These are phyloP conservation scores for Ctenodactylus gundi DNA, from an alignment of 2,113 vertebrate genomes.

Conservation along the genomic window DNA sequence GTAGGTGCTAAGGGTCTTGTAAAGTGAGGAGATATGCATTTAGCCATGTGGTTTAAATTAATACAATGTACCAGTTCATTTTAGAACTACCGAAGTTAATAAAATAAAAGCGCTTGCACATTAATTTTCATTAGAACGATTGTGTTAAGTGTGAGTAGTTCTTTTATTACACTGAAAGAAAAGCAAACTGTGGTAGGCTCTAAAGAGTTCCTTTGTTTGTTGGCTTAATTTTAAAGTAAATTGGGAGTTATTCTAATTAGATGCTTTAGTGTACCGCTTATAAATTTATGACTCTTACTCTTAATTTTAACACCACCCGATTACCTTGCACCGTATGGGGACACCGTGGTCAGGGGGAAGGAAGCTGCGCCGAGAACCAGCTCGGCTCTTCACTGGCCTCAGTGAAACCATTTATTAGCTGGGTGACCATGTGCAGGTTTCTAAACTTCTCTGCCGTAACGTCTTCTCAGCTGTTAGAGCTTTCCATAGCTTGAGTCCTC, in stretches of 20 bases:
- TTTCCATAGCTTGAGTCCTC: neutral
- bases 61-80: conserved; percentile 35
- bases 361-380: neutral
- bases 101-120: neutral
- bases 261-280: neutral
- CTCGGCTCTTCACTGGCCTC: neutral
- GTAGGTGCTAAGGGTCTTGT: neutral
- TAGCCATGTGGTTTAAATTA: conserved; percentile 29
- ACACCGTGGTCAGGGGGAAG: neutral
- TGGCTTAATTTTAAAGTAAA: conserved; percentile 51
- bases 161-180: conserved; percentile 2
- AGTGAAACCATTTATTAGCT: neutral
- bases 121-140: conserved; percentile 58
- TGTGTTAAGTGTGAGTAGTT: neutral
- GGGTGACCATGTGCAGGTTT: neutral
- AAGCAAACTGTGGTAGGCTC: neutral
- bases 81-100: conserved; percentile 40
- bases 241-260: neutral
- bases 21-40: conserved; percentile 37
- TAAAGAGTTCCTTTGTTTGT: conserved; percentile 2
- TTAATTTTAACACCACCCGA: neutral
- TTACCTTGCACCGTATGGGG: neutral
- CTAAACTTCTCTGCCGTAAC: neutral
- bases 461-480: neutral
- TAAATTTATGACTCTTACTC: neutral